A percentile compares a stretch with the other conserved stretches of the same genome.
Conservation (phyloP, 2,113 vertebrate genomes). For the Microcebus griseorufus region DNA sequence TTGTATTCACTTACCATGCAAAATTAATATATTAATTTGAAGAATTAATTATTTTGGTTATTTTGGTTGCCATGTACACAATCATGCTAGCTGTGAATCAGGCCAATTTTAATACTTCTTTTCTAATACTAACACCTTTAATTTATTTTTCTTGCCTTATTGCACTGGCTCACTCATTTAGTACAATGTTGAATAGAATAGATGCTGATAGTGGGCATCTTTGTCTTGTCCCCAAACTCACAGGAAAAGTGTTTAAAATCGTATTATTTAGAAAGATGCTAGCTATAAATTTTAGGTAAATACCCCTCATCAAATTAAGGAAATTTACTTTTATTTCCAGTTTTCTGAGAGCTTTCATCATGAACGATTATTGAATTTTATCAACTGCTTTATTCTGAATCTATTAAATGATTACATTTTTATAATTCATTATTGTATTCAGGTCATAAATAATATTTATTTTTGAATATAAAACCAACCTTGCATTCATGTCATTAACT, state of each 20-base stretch:
- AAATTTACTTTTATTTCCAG: not conserved
- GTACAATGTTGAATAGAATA: not conserved
- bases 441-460: not conserved
- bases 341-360: not conserved
- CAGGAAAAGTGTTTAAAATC: not conserved
- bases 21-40: not conserved
- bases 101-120: not conserved
- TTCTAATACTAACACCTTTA: not conserved
- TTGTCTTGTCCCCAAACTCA: not conserved
- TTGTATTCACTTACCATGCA: not conserved
- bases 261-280: not conserved
- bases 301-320: not conserved
- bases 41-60: too few species aligned
- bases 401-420: not conserved
- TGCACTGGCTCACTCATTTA: not conserved
- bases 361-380: not conserved
- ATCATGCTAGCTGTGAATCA: not conserved
- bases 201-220: not conserved
- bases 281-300: not conserved
- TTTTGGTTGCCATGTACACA: not conserved
- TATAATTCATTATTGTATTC: not conserved
- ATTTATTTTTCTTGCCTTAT: not conserved
- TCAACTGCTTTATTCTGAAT: not conserved
- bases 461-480: not conserved
- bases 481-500: not conserved